Base-by-base conservation (phyloP, 1,140 invertebrate species). In the Ctenoplectra terminalis region DNA sequence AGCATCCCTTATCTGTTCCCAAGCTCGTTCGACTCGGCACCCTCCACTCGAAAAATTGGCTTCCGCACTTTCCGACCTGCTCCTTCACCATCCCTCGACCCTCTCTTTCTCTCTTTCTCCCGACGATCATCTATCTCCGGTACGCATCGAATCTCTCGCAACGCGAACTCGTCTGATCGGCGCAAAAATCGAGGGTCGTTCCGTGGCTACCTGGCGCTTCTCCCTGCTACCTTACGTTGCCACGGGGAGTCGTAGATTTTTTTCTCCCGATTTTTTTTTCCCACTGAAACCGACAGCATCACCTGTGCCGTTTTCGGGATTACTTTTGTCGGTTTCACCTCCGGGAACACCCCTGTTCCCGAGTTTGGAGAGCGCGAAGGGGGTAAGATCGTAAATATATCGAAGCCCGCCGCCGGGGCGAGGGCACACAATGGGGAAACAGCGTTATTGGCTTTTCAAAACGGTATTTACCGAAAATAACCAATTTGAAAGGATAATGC, bases 391-490 rank as follows among this genome's bases (percentile, higher is more conserved):
- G 71, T 64, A 82, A 69, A 71, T 67, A 67, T 72, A 71, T 71
- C 67, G 48, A 34, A 7, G 34, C 48, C n/a, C 15, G 48, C 67
- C 50, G 43, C 66, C 81, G 73, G 86, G 80, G 81, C 87, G 88
- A 86, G 89, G 88, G 80, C 48, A 40, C 31, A 93, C 91, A 94
- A 94, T 94, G 69, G 88, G 87, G 88, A 92, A 93, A 94, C 93
- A 93, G 89, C 91, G 91, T 94, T 93, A 94, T 94, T 94, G 93
- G 92, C 93, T 93, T 93, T 92, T 94, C 92, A 94, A 92, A 93
- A 92, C 87, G 91, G 93, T 93, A 93, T 94, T 94, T 94, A 94
- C 92, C 90, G 92, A 93, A 94, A 94, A 94, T 93, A 94, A 93
- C 90, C 92, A 93, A 93, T 93, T 90, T 92, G 90, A 92, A 90